Percentiles rank a stretch among this genome's conserved stretches.
Conservation (phyloP, 2,888 invertebrate species). For the Trichopoda pennipes region DNA sequence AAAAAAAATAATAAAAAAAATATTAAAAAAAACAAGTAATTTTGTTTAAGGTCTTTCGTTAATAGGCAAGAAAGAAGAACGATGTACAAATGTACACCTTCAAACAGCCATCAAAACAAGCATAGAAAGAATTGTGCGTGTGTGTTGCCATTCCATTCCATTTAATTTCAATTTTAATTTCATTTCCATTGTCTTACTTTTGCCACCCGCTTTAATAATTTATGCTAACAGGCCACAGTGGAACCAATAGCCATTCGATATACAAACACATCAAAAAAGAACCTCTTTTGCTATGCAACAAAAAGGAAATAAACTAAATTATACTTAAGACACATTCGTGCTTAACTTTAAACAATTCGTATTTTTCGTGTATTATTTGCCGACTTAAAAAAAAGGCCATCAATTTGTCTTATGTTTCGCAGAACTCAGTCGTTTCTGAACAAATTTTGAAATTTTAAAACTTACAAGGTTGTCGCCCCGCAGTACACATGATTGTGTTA, state of each 20-base stretch:
- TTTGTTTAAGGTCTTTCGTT: conserved; percentile 13
- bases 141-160: conserved; percentile 52
- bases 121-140: conserved; percentile 39
- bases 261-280: too few species aligned
- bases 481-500: too few species aligned
- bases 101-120: conserved; percentile 11
- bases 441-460: too few species aligned
- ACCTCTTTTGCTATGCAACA: too few species aligned
- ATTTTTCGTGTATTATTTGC: too few species aligned
- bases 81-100: conserved; percentile 26
- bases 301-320: too few species aligned
- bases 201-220: not conserved
- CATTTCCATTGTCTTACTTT: not conserved
- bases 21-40: conserved; percentile 3
- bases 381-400: too few species aligned
- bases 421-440: too few species aligned
- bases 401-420: too few species aligned
- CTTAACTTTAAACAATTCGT: too few species aligned
- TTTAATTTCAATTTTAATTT: conserved; percentile 54
- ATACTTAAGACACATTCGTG: too few species aligned
- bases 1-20: conserved; percentile 7
- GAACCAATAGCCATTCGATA: not conserved
- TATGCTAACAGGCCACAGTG: not conserved
- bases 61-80: conserved; percentile 54
- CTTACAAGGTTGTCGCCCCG: too few species aligned